Base-by-base conservation (phyloP, 2,797 vertebrate genomes). In the Crax fasciolata region DNA sequence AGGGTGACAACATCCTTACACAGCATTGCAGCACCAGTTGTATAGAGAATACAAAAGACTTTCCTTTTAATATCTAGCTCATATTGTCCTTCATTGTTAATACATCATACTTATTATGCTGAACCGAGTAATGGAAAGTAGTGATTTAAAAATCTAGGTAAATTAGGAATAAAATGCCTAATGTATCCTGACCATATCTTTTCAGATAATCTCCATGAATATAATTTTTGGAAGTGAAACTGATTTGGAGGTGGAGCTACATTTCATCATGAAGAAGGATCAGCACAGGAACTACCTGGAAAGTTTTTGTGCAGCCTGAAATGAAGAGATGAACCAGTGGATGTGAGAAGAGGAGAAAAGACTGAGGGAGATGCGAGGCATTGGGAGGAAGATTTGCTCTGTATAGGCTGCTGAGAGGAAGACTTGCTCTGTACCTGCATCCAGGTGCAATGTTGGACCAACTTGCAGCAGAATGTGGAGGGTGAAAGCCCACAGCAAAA, bases 141-240 rank as follows among this genome's bases (percentile, higher is more conserved):
- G 30, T 61, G 17, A 51, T 88, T 86, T 62, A 57, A 93, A 89
- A 82, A 89, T 43, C 10, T 70, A 54, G 15, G 35, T 77, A 90
- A 91, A 93, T 63, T 78, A 77, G 35, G 94, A 86, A 84, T 44
- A 41, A 72, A 49, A 86, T 90, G 93, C 87, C 30, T 92, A 59
- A 75, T 23, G 19, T 8, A 4, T 67, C 30, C 55, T 74, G 59
- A 89, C 25, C 20, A 51, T 18, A 63, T 24, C 7, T 61, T 55
- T 67, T 91, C 28, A 67, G 57, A 51, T 43, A 61, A 58, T 51
- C 32, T 85, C 86, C 49, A 44, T 14, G 58, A 28, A 67, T 13
- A 41, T 58, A 81, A 63, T 7, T 66, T 23, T 24, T 43, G 48
- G 18, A 79, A 91, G 76, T 2, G 2, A 41, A 39, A 5, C 13